Evolutionary conservation across 2,797 vertebrate species (phyloP).

Genomic region (Apodemus agrarius): DNA sequence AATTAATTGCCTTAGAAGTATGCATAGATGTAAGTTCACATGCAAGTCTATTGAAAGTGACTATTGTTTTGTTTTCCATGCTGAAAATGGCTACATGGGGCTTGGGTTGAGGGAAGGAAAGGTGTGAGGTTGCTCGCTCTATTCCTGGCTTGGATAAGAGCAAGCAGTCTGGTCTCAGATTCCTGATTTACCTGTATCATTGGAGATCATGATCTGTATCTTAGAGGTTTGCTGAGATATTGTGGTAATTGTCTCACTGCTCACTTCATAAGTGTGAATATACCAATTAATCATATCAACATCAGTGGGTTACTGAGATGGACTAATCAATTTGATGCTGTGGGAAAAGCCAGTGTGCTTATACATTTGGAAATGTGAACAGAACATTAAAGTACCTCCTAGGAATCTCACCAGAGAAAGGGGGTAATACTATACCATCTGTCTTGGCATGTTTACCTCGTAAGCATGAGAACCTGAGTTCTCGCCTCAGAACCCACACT

Average conservation of each 20-base stretch:
- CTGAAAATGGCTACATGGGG: conserved; percentile 32
- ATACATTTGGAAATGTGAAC: conserved; percentile 35
- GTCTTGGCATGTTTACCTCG: neutral
- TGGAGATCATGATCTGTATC: conserved; percentile 58
- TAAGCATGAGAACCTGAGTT: neutral
- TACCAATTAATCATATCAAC: conserved; percentile 24
- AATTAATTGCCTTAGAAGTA: conserved; percentile 56
- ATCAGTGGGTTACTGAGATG: neutral
- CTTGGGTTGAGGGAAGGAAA: neutral
- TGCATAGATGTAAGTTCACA: conserved; percentile 22
- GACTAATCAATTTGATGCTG: conserved; percentile 26
- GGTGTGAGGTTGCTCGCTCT: neutral
- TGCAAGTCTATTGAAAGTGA: conserved; percentile 20
- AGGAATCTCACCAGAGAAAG: conserved; percentile 52
- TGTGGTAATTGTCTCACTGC: neutral
- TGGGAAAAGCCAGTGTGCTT: conserved; percentile 44
- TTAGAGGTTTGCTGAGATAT: conserved; percentile 60
- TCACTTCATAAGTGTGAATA: neutral
- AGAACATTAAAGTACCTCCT: conserved; percentile 37
- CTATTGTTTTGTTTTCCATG: conserved; percentile 31
- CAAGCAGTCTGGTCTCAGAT: neutral
- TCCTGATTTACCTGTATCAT: conserved; percentile 49
- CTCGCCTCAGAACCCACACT: neutral
- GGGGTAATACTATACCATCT: neutral
- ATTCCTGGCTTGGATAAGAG: neutral